Base-by-base conservation (phyloP, 2,797 vertebrate genomes). In the Linurgus olivaceus region DNA sequence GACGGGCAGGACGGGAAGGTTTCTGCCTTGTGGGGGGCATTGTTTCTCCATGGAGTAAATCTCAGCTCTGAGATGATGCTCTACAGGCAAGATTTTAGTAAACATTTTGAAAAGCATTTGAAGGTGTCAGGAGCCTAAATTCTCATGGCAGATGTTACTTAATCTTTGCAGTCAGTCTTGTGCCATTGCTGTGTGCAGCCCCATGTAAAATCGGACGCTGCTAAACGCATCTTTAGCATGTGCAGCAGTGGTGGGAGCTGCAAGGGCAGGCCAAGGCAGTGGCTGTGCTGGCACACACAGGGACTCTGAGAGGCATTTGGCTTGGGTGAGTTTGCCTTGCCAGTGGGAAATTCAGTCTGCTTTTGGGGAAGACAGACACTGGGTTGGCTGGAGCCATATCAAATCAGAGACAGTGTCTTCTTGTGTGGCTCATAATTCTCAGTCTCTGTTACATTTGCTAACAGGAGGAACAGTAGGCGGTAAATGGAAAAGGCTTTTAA, bases 401-500 rank as follows among this genome's bases (percentile, higher is more conserved):
- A 24, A 2, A 50, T 18, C 18, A 25, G 47, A 91, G 42, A 25
- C 0, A 2, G 5, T 17, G 10, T 11, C 5, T 73, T 93, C 25
- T 44, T 57, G 38, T 2, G 7, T 55, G 40, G 18, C 17, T 61
- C 9, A 1, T n/a, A 75, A 31, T 61, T 75, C 63, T 50, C 63
- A 35, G 42, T 58, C 28, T 23, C 50, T 77, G 10, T 26, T 80
- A 80, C 23, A 44, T 35, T 89, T 88, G 35, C 68, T 84, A 55
- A 50, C 44, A 38, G 83, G 59, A 67, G 47, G 35, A 88, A 48
- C 57, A 84, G 91, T 82, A 73, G 72, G 73, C 66, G 87, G 72
- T 86, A 90, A 77, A 92, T 54, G 50, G 47, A 17, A 93, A 92
- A 76, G 33, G 28, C 51, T 91, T 94, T 59, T 52, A 52, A 80